Base-by-base conservation (phyloP, 2,888 invertebrate genomes). In the Cacoxenus indagator region DNA sequence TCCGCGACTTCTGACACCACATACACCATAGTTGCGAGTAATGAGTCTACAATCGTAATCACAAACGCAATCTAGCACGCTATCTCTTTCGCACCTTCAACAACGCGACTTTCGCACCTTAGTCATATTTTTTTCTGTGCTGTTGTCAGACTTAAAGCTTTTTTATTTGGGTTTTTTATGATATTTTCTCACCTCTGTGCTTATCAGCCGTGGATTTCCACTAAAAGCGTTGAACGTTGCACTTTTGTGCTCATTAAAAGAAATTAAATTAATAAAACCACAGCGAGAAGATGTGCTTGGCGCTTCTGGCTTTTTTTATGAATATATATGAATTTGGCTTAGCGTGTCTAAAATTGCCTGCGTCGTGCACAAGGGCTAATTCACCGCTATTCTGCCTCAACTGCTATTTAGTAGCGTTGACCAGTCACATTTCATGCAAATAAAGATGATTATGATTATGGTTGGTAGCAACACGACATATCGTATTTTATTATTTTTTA, bases 181-280 rank as follows among this genome's bases (percentile, higher is more conserved):
- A 5, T 17, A 0, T 46, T 26, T 43, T 4, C 1, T 19, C 29
- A 74, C 75, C 70, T 75, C 82, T 82, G 79, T 72, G 79, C 83
- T 80, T 79, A 82, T 75, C 24, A 22, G 8, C 24, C 24, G 83
- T 80, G 83, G 83, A 83, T 81, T 83, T 80, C 83, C 82, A 80
- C 76, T 83, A 81, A 83, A 78, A 81, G 81, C 78, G 81, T 83
- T 83, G 82, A 80, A 73, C 75, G 78, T 73, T 75, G 79, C 80
- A 75, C 78, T 83, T 73, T 72, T 75, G 73, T 77, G 76, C 78
- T 78, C 81, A 81, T 80, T 22, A 51, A 83, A 83, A 70, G 76
- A 26, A 70, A 66, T 55, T 37, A 19, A 61, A 51, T 31, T 46
- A 45, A 65, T 24, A 65, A 27, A 65, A 2, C 37, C 8, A 37